Evolutionary conservation across 2,113 vertebrate genomes (phyloP).

Genomic region (Cacatua alba): DNA sequence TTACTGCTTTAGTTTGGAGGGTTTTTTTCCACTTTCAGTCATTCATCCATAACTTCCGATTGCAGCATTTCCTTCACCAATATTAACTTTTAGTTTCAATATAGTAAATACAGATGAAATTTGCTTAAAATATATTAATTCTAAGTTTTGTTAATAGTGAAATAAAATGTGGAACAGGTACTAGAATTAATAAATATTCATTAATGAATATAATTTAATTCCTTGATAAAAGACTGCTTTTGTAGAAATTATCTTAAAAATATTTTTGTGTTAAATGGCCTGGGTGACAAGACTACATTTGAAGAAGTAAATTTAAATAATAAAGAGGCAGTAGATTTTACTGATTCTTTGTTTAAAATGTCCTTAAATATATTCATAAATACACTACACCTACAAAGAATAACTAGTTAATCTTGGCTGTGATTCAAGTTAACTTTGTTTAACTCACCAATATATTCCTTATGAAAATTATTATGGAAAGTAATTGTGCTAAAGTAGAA

Average conservation of each 20-base stretch:
- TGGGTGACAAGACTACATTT: neutral
- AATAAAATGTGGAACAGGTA: neutral
- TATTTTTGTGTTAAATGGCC: neutral
- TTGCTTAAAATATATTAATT: neutral
- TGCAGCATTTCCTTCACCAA: neutral
- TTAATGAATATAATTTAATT: neutral
- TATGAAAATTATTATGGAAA: neutral
- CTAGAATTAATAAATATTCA: neutral
- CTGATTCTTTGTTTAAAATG: neutral
- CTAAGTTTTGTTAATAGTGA: neutral
- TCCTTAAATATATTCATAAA: neutral
- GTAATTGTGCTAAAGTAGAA: neutral
- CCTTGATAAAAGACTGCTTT: neutral
- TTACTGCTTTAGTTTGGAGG: neutral
- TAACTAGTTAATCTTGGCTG: neutral
- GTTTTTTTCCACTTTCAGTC: neutral
- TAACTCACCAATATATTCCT: neutral
- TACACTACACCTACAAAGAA: neutral
- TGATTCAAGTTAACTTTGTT: neutral
- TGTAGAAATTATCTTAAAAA: neutral
- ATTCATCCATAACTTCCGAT: neutral
- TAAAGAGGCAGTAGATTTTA: neutral
- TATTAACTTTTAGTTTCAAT: neutral
- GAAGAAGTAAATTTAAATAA: neutral
- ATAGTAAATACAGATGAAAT: neutral